Percentiles rank a stretch among this genome's conserved stretches.
Conservation (phyloP, 2,113 vertebrate species). For the Mionectes macconnelli region DNA sequence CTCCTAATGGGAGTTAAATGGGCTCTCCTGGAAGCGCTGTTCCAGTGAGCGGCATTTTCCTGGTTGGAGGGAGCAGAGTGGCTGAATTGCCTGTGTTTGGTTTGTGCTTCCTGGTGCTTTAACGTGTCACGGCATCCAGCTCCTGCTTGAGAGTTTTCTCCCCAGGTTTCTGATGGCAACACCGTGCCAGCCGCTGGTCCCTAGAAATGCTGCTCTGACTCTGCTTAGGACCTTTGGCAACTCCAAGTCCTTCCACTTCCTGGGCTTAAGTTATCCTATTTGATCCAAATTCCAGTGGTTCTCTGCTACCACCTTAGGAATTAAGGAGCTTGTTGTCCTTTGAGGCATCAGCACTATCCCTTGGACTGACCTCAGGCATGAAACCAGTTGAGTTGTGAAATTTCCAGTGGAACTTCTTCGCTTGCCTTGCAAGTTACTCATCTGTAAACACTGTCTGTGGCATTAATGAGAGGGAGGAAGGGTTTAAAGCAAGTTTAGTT, state of each 20-base stretch:
- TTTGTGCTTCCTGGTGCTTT: not conserved
- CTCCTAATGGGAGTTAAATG: not conserved
- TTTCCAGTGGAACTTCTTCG: not conserved
- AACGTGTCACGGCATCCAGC: not conserved
- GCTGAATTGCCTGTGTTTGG: not conserved
- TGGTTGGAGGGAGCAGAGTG: not conserved
- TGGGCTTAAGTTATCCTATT: not conserved
- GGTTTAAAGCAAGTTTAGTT: not conserved
- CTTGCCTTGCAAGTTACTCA: not conserved
- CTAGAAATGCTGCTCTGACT: not conserved
- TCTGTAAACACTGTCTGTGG: not conserved
- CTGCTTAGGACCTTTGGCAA: not conserved
- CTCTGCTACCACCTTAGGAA: not conserved
- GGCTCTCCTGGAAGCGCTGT: not conserved
- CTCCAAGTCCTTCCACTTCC: not conserved
- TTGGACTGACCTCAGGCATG: not conserved
- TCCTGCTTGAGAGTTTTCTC: not conserved
- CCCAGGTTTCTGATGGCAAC: not conserved
- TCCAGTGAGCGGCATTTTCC: not conserved
- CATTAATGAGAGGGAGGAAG: not conserved
- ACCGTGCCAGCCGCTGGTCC: rapidly evolving
- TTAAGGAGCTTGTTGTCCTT: not conserved
- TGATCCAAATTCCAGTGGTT: rapidly evolving
- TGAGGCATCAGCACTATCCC: not conserved
- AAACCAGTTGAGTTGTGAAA: not conserved